Percentiles rank a stretch among this genome's conserved stretches.
Conservation (phyloP, 2,113 vertebrate genomes). For the Hydropotes inermis region DNA sequence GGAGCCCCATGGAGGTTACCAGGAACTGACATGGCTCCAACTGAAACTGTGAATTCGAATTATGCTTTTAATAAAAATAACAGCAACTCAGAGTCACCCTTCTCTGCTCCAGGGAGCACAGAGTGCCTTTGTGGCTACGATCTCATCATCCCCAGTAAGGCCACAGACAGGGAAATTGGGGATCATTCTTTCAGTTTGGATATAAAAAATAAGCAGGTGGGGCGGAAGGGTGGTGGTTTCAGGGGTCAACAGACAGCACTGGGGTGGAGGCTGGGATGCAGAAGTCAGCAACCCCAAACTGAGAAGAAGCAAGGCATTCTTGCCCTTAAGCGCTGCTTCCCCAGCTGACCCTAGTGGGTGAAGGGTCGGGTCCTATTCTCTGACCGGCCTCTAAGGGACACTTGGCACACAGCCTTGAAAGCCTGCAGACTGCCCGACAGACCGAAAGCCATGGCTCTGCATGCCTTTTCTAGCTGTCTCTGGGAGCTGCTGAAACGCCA, state of each 20-base stretch:
- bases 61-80: background rate
- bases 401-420: background rate
- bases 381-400: background rate
- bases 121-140: background rate
- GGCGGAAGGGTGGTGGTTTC: background rate
- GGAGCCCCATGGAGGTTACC: background rate
- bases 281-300: background rate
- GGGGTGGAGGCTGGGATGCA: background rate
- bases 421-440: background rate
- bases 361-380: background rate
- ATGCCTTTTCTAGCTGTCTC: background rate
- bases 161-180: background rate
- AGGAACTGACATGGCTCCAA: background rate
- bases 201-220: too few relatives aligned
- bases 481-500: background rate
- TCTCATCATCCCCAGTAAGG: background rate
- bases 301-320: background rate
- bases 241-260: accelerated
- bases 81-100: background rate
- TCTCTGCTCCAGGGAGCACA: background rate
- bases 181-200: background rate
- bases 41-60: slow-evolving; percentile 10
- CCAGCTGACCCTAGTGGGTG: background rate
- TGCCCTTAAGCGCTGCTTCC: background rate
- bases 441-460: background rate